Conservation (phyloP, 53 echinoderm and acorn worm species). For the Paracentrotus lividus region DNA sequence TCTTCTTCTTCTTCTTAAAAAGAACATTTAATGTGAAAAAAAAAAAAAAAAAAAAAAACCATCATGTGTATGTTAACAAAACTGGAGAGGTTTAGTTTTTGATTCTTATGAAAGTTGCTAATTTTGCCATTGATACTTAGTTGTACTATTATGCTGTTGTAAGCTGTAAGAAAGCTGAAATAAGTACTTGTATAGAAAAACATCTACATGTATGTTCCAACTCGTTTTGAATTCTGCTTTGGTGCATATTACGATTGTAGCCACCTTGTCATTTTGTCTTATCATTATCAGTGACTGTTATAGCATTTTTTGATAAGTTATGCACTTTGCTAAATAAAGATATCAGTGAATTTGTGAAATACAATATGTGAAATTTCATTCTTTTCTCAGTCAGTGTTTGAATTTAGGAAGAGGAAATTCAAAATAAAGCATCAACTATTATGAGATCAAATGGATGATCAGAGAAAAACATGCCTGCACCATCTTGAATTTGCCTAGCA, state of each 20-base stretch:
- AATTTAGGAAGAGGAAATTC: too few species aligned
- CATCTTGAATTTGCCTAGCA: too few species aligned
- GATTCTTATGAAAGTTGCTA: too few species aligned
- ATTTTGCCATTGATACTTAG: too few species aligned
- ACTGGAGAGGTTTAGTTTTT: too few species aligned
- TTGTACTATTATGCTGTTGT: not conserved
- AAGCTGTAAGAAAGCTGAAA: not conserved
- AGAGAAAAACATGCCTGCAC: too few species aligned
- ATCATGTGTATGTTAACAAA: too few species aligned
- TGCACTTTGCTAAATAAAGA: constrained; percentile 40
- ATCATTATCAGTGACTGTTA: constrained; percentile 17
- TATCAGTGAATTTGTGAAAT: constrained; percentile 15
- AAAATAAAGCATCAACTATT: too few species aligned
- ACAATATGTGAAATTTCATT: not conserved
- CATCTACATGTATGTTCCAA: not conserved
- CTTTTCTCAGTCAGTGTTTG: not conserved
- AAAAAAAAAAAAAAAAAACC: too few species aligned
- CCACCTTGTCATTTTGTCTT: not conserved
- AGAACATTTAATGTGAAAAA: too few species aligned
- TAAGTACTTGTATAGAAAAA: not conserved
- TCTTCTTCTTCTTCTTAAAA: too few species aligned
- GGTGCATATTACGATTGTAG: not conserved
- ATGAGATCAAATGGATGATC: too few species aligned
- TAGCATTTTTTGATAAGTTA: constrained; percentile 31
- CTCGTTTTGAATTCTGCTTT: not conserved